phyloP scores from a whole-genome alignment of 2,888 invertebrate species.

The Pharmacophagus antenor region DNA sequence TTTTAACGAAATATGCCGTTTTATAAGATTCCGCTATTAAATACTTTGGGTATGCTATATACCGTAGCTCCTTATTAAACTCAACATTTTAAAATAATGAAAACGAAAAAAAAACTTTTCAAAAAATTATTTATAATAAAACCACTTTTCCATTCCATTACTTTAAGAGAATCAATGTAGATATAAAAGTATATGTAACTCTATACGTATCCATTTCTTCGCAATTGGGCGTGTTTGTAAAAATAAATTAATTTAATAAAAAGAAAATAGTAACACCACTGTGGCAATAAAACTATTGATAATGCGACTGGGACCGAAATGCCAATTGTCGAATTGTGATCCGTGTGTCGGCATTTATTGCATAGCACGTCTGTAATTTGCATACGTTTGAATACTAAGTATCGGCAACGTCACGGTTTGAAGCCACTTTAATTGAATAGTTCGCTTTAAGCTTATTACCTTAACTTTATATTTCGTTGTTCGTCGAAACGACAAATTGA shows the following conservation, averaged over 20 bases:
- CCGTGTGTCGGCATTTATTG: constrained; percentile 79
- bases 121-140: not conserved
- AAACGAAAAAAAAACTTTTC: no score
- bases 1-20: constrained; percentile 41
- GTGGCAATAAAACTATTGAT: constrained; percentile 40
- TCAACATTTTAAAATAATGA: no score
- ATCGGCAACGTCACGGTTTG: constrained; percentile 67
- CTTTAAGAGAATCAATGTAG: no score
- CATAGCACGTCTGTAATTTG: constrained; percentile 79
- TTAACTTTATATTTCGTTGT: constrained; percentile 51
- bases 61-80: no score
- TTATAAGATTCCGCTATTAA: constrained; percentile 21
- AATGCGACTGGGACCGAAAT: constrained; percentile 70
- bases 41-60: no score
- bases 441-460: constrained; percentile 71
- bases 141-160: not conserved
- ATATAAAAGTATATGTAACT: no score
- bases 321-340: constrained; percentile 79
- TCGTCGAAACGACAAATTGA: constrained; percentile 27
- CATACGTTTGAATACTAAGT: constrained; percentile 81
- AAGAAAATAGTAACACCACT: constrained; percentile 9
- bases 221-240: no score
- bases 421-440: constrained; percentile 77
- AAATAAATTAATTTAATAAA: not conserved
- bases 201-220: no score